Evolutionary conservation across 2,797 vertebrate genomes (phyloP), one percentile per base, ranked within the genome.

Genomic region (Typhlichthys subterraneus): DNA sequence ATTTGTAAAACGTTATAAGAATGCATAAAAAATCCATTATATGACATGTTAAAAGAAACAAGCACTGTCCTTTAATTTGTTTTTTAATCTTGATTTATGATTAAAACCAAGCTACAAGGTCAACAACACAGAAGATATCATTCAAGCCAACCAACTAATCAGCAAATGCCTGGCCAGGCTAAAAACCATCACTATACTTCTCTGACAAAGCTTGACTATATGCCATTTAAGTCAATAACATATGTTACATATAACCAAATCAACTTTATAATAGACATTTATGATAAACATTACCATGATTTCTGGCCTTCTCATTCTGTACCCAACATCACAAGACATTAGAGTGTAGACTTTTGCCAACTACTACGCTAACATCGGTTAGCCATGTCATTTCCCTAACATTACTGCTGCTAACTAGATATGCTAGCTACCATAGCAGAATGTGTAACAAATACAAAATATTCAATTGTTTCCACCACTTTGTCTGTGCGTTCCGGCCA

Each of bases 341-440:
- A 38, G 50, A 12, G 7, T 45, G 46, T 15, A 9, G 1, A 19
- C 29, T 63, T 65, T 57, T 31, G 46, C 46, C 19, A 1, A 45
- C 53, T 13, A 15, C 19, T 5, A 11, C 14, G 50, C 53, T 53
- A 6, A 2, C 56, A 68, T 29, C 12, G 6, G 50, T 17, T 60
- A 56, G 29, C 48, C 13, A 38, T 33, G 14, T 45, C 53, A 53
- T 12, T 55, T 58, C 33, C 14, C 29, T 65, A 50, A 2, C 45
- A 54, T 63, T 33, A 65, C 65, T 76, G 51, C 48, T 13, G 56
- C 64, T 46, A 61, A 67, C 51, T 60, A 50, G 46, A 29, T 49
- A 64, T 51, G 63, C 72, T 80, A 71, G 71, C 77, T 59, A 12
- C 75, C 77, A 71, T 77, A 81, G 83, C 78, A 76, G 67, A 82